Conservation (phyloP, 2,888 invertebrate genomes). For the Holacanthella duospinosa region DNA sequence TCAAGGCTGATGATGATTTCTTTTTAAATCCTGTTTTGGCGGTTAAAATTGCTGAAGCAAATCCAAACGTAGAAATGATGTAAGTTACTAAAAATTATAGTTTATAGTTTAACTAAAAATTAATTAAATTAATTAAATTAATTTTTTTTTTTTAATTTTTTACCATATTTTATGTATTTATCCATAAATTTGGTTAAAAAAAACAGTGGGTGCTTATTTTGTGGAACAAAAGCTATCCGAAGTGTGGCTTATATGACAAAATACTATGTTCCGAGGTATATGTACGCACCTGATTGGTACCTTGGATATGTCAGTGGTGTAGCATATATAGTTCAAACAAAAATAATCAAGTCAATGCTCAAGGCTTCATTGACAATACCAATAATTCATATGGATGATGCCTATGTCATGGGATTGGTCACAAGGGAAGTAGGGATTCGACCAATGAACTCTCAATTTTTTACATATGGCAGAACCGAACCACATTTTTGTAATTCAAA, state of each 20-base stretch:
- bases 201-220: too few relatives aligned
- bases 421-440: background rate
- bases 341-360: conserved; percentile 9
- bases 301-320: conserved; percentile 15
- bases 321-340: conserved; percentile 8
- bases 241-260: conserved; percentile 12
- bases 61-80: conserved; percentile 10
- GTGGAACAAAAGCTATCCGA: conserved; percentile 12
- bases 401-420: conserved; percentile 12
- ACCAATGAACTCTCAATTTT: conserved; percentile 8
- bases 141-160: too few relatives aligned
- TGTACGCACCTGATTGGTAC: conserved; percentile 10
- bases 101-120: too few relatives aligned
- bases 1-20: conserved; percentile 17
- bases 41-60: conserved; percentile 3
- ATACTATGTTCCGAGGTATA: conserved; percentile 16
- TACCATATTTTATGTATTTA: too few relatives aligned
- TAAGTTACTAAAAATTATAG: too few relatives aligned
- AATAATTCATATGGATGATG: conserved; percentile 17
- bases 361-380: conserved; percentile 10
- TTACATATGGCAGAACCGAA: conserved; percentile 10
- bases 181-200: too few relatives aligned
- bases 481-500: conserved; percentile 9
- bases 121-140: too few relatives aligned
- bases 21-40: conserved; percentile 13